These are phyloP conservation scores for Scyliorhinus canicula DNA, from an alignment of 2,797 vertebrate species.

Conservation along the genomic window DNA sequence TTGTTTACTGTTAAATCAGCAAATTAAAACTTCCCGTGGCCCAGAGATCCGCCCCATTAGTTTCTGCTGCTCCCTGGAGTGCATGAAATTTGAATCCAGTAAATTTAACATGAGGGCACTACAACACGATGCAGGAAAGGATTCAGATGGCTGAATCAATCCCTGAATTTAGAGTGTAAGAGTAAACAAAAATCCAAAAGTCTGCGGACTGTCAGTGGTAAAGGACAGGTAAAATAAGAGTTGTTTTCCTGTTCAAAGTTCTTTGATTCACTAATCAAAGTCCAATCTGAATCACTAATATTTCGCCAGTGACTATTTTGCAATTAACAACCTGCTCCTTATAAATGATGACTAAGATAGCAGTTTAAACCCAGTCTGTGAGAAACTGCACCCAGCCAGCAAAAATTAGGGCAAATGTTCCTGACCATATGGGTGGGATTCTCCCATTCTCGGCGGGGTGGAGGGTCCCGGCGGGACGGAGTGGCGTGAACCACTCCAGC, in stretches of 20 bases:
- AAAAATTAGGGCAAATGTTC: too few relatives aligned
- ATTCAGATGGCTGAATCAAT: not conserved
- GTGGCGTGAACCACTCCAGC: too few relatives aligned
- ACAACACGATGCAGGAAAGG: not conserved
- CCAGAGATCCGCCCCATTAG: not conserved
- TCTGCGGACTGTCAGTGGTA: not conserved
- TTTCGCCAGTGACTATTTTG: not conserved
- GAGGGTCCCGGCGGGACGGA: too few relatives aligned
- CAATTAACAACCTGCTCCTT: not conserved
- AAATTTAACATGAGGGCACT: not conserved
- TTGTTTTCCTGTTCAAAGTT: not conserved
- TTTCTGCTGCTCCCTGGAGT: not conserved
- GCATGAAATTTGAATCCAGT: not conserved
- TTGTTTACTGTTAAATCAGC: not conserved
- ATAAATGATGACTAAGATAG: too few relatives aligned
- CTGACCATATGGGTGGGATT: too few relatives aligned
- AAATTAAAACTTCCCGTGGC: not conserved
- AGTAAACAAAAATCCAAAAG: not conserved
- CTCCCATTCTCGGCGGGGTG: too few relatives aligned
- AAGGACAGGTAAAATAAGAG: not conserved
- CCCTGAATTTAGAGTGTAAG: not conserved
- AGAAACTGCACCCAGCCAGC: too few relatives aligned
- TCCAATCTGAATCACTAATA: not conserved
- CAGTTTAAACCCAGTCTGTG: too few relatives aligned
- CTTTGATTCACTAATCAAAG: not conserved